Conservation (phyloP, 2,113 vertebrate species). For the Antechinus flavipes region DNA sequence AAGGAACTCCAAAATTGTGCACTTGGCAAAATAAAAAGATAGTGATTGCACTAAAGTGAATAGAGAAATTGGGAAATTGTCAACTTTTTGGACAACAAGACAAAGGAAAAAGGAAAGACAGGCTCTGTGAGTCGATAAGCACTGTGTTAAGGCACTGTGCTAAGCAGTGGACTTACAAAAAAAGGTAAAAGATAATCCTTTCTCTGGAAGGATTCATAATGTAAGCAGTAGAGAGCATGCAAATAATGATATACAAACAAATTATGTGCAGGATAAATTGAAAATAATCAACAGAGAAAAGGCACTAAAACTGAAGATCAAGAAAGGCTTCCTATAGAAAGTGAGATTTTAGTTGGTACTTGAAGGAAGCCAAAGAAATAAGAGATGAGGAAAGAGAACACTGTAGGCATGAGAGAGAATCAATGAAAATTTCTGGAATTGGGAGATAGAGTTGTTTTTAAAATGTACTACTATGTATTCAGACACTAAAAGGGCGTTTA, state of each 20-base stretch:
- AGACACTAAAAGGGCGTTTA: neutral
- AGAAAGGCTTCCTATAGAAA: neutral
- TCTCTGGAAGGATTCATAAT: neutral
- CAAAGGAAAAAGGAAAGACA: neutral
- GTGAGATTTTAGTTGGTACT: neutral
- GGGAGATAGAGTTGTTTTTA: neutral
- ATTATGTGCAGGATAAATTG: neutral
- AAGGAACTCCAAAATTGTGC: neutral
- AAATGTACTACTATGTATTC: neutral
- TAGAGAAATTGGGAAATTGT: neutral
- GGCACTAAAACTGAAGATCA: neutral
- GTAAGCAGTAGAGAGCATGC: neutral
- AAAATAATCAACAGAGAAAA: neutral
- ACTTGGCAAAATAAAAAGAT: neutral
- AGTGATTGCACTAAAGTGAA: slow-evolving; percentile 15
- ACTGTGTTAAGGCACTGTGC: neutral
- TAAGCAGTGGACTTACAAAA: neutral
- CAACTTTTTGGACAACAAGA: neutral
- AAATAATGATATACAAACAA: neutral
- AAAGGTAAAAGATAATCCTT: neutral
- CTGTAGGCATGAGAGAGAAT: neutral
- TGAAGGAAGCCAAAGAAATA: neutral
- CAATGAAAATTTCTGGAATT: neutral
- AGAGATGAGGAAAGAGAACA: neutral
- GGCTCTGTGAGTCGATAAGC: neutral